phyloP scores from a whole-genome alignment of 2,888 invertebrate species.

The Chrysopilus asiliformis region DNA sequence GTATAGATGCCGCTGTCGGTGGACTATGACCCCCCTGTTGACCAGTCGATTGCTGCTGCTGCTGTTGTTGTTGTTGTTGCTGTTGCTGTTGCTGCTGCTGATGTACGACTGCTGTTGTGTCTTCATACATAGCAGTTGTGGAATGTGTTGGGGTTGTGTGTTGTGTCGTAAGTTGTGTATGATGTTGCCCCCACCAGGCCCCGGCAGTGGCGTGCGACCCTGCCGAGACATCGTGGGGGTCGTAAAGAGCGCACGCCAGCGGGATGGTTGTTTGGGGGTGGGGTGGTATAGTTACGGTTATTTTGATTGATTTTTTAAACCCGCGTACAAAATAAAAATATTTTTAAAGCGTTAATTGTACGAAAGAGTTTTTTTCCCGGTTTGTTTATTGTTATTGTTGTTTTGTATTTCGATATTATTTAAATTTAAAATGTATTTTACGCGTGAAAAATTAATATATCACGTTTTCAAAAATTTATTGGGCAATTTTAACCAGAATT shows the following conservation, averaged over 20 bases:
- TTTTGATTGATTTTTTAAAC: slow-evolving; percentile 31
- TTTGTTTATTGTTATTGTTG: not conserved
- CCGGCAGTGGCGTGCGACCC: slow-evolving; percentile 40
- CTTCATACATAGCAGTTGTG: slow-evolving; percentile 45
- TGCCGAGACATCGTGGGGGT: slow-evolving; percentile 41
- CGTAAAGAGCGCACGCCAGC: slow-evolving; percentile 40
- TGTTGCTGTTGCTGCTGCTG: slow-evolving; percentile 16
- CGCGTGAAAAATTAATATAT: no score
- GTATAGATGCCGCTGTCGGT: slow-evolving; percentile 10
- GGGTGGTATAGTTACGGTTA: slow-evolving; percentile 39
- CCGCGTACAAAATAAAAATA: slow-evolving; percentile 13
- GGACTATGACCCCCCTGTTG: slow-evolving; percentile 16
- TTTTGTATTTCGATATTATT: slow-evolving; percentile 3
- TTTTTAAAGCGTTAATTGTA: not conserved
- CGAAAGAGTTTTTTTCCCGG: not conserved
- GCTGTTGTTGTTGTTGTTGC: slow-evolving; percentile 26
- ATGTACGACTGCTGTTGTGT: slow-evolving; percentile 32
- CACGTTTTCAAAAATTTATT: no score
- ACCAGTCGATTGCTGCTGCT: slow-evolving; percentile 20
- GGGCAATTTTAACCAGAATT: no score
- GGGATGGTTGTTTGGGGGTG: slow-evolving; percentile 39
- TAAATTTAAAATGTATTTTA: no score
- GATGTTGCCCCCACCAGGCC: slow-evolving; percentile 39
- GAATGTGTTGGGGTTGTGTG: slow-evolving; percentile 39
- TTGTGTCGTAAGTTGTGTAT: slow-evolving; percentile 40